Evolutionary conservation across 2,113 vertebrate species (phyloP).

Genomic region (Octodon degus): DNA sequence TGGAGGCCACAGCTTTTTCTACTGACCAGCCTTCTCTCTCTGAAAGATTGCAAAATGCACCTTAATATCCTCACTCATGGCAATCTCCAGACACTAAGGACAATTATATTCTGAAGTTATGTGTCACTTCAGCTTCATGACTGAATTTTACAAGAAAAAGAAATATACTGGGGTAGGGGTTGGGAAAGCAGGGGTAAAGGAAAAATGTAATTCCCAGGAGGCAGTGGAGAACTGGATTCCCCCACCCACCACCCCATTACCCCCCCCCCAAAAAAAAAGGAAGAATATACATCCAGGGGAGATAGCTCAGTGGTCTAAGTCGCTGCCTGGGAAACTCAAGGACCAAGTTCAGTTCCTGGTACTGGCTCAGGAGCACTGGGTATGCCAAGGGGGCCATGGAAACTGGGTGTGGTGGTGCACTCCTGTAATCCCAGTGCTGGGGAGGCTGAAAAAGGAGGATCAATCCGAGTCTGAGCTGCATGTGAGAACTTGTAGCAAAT

Average conservation of each 20-base stretch:
- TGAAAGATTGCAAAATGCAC: neutral
- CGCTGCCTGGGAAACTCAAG: no score
- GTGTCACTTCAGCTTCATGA: neutral
- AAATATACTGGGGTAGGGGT: neutral
- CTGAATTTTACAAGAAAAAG: slow-evolving; percentile 48
- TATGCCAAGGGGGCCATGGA: no score
- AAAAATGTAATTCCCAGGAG: neutral
- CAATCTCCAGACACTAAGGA: neutral
- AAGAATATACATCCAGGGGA: neutral
- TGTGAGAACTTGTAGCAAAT: no score
- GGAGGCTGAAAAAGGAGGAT: no score
- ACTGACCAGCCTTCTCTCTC: neutral
- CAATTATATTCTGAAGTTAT: neutral
- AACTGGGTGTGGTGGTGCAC: no score
- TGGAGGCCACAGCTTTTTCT: neutral
- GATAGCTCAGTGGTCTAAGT: no score
- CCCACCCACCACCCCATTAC: no score
- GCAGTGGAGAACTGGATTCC: neutral
- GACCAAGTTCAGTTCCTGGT: no score
- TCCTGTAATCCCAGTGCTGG: no score
- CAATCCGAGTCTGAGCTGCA: no score
- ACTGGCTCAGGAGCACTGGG: no score
- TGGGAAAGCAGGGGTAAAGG: neutral
- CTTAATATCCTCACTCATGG: neutral
- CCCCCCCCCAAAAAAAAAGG: slow-evolving; percentile 3